These are phyloP conservation scores for Bos indicus DNA, from an alignment of 2,113 vertebrate genomes.

Conservation along the genomic window DNA sequence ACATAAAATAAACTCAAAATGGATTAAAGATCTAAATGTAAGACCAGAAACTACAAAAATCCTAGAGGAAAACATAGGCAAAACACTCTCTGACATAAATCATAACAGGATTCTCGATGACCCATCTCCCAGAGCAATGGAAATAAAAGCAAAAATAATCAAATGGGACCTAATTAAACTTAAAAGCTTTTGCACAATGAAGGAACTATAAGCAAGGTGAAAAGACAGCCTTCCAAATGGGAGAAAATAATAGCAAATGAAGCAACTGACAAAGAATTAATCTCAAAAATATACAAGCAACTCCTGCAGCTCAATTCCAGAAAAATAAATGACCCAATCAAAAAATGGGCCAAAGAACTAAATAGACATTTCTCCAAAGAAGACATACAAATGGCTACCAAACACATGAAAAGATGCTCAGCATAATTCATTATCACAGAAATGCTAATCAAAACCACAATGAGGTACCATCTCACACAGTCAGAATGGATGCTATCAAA, in stretches of 20 bases:
- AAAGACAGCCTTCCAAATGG: not conserved
- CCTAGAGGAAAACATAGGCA: too few relatives aligned
- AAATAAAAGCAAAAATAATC: too few relatives aligned
- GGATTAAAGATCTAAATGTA: too few relatives aligned
- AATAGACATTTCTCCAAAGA: not conserved
- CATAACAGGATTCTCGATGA: too few relatives aligned
- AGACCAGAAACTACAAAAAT: too few relatives aligned
- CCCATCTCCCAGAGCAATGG: too few relatives aligned
- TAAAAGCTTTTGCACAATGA: too few relatives aligned
- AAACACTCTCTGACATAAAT: too few relatives aligned
- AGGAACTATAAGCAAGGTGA: too few relatives aligned
- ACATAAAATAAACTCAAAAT: too few relatives aligned
- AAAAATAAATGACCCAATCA: not conserved
- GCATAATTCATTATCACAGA: not conserved
- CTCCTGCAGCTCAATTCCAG: not conserved
- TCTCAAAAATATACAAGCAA: not conserved
- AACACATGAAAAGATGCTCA: not conserved
- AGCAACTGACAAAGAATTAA: not conserved
- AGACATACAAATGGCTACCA: not conserved
- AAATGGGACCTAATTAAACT: too few relatives aligned
- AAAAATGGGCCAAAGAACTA: not conserved
- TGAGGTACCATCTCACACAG: not conserved
- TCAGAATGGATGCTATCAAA: not conserved
- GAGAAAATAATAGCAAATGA: not conserved
- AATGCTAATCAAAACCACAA: not conserved